Evolutionary conservation across 2,797 vertebrate genomes (phyloP).

Genomic region (Poeciliopsis infans): DNA sequence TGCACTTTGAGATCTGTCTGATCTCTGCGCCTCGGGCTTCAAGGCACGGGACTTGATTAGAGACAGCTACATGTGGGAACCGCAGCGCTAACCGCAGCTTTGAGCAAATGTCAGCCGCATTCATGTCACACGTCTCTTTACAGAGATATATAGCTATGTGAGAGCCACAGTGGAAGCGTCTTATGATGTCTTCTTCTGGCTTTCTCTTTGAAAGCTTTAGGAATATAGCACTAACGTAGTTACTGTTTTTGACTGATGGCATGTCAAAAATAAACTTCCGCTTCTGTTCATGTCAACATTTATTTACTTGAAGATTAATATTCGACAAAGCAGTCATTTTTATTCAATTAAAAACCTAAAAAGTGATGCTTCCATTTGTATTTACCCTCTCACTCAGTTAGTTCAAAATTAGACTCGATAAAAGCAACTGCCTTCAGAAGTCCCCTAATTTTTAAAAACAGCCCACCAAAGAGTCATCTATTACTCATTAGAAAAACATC

Average conservation of each 20-base stretch:
- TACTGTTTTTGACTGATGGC: background rate
- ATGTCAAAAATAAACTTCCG: background rate
- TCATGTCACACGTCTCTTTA: conserved; percentile 68
- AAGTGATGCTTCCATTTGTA: background rate
- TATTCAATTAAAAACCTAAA: background rate
- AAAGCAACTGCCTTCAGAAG: background rate
- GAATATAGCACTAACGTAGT: background rate
- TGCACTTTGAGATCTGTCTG: conserved; percentile 86
- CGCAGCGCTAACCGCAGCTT: conserved; percentile 81
- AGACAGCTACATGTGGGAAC: conserved; percentile 85
- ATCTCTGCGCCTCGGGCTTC: conserved; percentile 82
- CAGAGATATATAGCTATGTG: conserved; percentile 57
- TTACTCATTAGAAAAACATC: background rate
- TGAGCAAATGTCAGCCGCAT: conserved; percentile 69
- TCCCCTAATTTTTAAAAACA: background rate
- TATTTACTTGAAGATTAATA: background rate
- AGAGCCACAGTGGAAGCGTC: conserved; percentile 29
- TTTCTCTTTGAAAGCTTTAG: conserved; percentile 47
- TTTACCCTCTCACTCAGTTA: background rate
- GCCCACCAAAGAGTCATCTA: background rate
- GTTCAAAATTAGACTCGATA: background rate
- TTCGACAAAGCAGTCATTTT: background rate
- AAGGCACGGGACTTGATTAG: conserved; percentile 83
- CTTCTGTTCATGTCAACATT: background rate
- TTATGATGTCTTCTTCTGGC: conserved; percentile 29